Conservation (phyloP, 2,888 invertebrate genomes). For the Lochmaea crataegi region DNA sequence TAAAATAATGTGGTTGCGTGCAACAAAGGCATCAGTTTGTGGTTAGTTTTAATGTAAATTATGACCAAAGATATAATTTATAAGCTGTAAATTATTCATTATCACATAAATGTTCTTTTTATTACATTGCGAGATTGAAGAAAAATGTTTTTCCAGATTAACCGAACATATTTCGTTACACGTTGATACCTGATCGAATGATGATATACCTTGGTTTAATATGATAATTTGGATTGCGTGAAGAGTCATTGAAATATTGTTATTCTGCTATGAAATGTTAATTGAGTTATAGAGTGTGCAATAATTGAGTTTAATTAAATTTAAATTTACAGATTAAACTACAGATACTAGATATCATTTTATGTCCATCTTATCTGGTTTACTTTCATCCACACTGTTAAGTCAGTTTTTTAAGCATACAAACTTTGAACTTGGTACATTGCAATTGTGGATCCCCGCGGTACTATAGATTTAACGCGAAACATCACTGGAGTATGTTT, state of each 20-base stretch:
- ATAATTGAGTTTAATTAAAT: too few species aligned
- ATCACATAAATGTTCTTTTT: constrained; percentile 39
- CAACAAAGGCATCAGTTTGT: constrained; percentile 40
- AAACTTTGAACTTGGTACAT: too few species aligned
- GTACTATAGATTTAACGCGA: too few species aligned
- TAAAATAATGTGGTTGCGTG: constrained; percentile 43
- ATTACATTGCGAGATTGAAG: constrained; percentile 24
- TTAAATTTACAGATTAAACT: too few species aligned
- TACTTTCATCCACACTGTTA: too few species aligned
- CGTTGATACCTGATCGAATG: neutral
- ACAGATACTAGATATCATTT: neutral
- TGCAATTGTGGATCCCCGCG: too few species aligned
- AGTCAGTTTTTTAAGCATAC: too few species aligned
- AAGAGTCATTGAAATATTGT: neutral
- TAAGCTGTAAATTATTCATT: constrained; percentile 48
- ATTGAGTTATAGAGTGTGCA: too few species aligned
- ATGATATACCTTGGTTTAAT: neutral
- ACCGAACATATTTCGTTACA: neutral
- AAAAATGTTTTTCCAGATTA: constrained; percentile 9
- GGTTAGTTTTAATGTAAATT: constrained; percentile 50
- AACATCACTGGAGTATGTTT: too few species aligned
- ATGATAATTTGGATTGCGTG: neutral
- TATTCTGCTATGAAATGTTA: too few species aligned
- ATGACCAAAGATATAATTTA: constrained; percentile 47
- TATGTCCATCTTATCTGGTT: too few species aligned